Evolutionary conservation across 2,888 invertebrate genomes (phyloP).

Genomic region (Ferdinandea cuprea): DNA sequence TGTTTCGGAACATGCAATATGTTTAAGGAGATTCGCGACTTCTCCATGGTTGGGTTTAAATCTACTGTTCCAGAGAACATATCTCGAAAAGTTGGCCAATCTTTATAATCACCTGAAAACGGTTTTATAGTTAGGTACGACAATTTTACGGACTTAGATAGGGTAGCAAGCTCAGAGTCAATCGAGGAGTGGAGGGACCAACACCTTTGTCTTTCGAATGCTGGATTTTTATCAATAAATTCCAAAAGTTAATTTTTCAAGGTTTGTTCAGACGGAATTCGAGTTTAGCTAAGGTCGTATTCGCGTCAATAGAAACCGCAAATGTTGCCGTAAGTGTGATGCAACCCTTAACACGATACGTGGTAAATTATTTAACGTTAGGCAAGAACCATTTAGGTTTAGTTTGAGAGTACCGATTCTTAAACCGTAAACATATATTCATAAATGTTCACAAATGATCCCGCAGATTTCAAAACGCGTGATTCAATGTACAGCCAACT

Average conservation of each 20-base stretch:
- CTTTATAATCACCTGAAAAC: conserved; percentile 13
- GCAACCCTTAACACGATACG: background rate
- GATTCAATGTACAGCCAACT: background rate
- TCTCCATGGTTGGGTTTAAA: background rate
- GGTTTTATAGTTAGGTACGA: background rate
- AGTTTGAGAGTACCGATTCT: background rate
- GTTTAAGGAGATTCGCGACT: background rate
- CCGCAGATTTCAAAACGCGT: no score
- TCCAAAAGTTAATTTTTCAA: background rate
- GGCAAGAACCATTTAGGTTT: background rate
- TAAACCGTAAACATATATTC: background rate
- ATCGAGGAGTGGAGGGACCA: no score
- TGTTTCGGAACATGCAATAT: background rate
- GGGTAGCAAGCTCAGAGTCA: background rate
- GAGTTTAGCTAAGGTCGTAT: background rate
- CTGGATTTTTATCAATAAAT: background rate
- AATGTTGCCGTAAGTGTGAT: background rate
- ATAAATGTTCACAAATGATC: background rate
- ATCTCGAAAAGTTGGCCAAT: conserved; percentile 14
- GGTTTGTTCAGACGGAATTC: background rate
- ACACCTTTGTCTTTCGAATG: no score
- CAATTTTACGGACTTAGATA: background rate
- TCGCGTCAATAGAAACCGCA: background rate
- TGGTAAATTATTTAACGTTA: background rate
- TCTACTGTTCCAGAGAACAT: conserved; percentile 5